These are phyloP conservation scores for Ophioderma brevispina DNA, from an alignment of 35 echinoderm and acorn worm species.

Conservation along the genomic window DNA sequence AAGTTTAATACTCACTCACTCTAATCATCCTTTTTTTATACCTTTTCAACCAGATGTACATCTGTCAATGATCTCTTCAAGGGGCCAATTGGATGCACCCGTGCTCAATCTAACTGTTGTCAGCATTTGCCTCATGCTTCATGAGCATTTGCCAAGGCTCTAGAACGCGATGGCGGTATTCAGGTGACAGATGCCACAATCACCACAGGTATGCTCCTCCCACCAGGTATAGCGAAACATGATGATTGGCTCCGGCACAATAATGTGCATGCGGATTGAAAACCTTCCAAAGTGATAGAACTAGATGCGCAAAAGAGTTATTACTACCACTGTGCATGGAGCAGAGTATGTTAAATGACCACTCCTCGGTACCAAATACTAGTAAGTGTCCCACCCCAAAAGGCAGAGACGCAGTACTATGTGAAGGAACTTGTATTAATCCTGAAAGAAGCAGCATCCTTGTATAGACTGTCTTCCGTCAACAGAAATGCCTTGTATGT, in stretches of 20 bases:
- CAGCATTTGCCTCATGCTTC: slow-evolving; percentile 38
- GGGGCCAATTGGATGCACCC: slow-evolving; percentile 45
- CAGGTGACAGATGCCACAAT: slow-evolving; percentile 32
- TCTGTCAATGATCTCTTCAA: too few relatives aligned
- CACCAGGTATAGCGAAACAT: neutral
- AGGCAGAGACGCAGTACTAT: too few relatives aligned
- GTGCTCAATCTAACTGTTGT: neutral
- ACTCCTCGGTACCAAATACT: too few relatives aligned
- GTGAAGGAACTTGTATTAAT: too few relatives aligned
- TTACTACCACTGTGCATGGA: too few relatives aligned
- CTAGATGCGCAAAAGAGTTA: neutral
- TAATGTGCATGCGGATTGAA: slow-evolving; percentile 61
- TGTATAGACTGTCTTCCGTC: slow-evolving; percentile 19
- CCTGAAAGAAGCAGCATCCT: too few relatives aligned
- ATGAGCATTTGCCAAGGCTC: slow-evolving; percentile 27
- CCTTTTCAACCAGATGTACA: too few relatives aligned
- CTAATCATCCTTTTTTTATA: too few relatives aligned
- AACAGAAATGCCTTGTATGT: slow-evolving; percentile 45
- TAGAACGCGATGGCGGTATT: neutral
- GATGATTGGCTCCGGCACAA: slow-evolving; percentile 55
- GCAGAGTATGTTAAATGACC: too few relatives aligned
- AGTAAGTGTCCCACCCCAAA: too few relatives aligned
- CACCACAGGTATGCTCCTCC: slow-evolving; percentile 31
- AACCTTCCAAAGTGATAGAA: neutral
- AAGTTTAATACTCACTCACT: too few relatives aligned